Percentiles rank a stretch among this genome's conserved stretches.
These are phyloP conservation scores for Cylas formicarius DNA, from an alignment of 1,140 invertebrate species.

Conservation along the genomic window DNA sequence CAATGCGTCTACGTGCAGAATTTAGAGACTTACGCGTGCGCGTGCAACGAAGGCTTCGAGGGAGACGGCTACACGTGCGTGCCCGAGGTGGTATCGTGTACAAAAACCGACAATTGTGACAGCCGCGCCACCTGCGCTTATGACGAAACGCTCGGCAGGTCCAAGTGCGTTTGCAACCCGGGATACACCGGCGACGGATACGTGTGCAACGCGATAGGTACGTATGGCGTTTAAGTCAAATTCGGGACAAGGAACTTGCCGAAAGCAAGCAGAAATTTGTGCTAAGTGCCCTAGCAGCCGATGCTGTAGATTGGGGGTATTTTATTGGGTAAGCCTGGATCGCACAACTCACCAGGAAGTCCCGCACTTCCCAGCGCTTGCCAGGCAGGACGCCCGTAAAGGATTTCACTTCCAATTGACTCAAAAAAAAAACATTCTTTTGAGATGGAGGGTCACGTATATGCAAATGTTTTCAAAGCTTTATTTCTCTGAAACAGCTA, in stretches of 20 bases:
- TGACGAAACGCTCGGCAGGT: slow-evolving; percentile 53
- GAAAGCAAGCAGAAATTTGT: not conserved
- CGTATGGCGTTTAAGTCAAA: not conserved
- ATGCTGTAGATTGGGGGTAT: too few relatives aligned
- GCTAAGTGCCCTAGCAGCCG: too few relatives aligned
- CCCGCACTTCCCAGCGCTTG: too few relatives aligned
- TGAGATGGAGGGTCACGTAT: too few relatives aligned
- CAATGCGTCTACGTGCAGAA: slow-evolving; percentile 59
- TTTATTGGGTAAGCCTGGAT: too few relatives aligned
- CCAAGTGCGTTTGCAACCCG: slow-evolving; percentile 68
- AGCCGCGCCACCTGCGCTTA: slow-evolving; percentile 65
- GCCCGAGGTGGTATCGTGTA: slow-evolving; percentile 56
- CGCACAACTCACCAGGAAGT: too few relatives aligned
- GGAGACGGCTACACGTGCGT: slow-evolving; percentile 72
- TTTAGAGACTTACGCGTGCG: slow-evolving; percentile 59
- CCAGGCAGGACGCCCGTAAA: too few relatives aligned
- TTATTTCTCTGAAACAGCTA: too few relatives aligned
- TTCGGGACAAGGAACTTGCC: too few relatives aligned
- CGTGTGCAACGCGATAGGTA: slow-evolving; percentile 40
- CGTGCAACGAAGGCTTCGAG: slow-evolving; percentile 70
- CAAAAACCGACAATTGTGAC: slow-evolving; percentile 62
- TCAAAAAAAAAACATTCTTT: too few relatives aligned
- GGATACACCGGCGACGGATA: slow-evolving; percentile 77
- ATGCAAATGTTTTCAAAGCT: too few relatives aligned
- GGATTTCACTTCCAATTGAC: too few relatives aligned